These are phyloP conservation scores for Villa cingulata DNA, from an alignment of 2,888 invertebrate species.

Conservation along the genomic window DNA sequence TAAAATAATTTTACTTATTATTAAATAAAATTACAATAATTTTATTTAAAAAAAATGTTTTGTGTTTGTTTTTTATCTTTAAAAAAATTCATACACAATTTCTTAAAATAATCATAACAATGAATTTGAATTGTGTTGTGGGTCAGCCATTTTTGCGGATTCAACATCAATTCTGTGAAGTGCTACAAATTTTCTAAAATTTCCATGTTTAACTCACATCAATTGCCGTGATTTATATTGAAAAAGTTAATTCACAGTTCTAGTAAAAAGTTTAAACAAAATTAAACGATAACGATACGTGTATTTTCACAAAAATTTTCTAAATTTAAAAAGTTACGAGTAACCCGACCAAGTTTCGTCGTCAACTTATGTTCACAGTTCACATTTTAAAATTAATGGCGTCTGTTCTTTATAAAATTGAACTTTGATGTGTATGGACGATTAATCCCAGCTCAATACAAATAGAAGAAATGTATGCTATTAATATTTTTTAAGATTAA, in stretches of 20 bases:
- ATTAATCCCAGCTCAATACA: background rate
- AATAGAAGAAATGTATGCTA: background rate
- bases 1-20: background rate
- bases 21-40: background rate
- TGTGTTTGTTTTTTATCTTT: no score
- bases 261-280: slow-evolving; percentile 9
- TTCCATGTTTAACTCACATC: slow-evolving; percentile 38
- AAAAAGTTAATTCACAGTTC: slow-evolving; percentile 22
- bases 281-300: slow-evolving; percentile 32
- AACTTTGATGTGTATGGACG: background rate
- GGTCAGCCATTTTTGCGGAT: slow-evolving; percentile 58
- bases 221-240: slow-evolving; percentile 37
- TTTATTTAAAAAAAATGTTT: no score
- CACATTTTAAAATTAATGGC: background rate
- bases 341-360: no score
- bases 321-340: background rate
- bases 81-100: background rate
- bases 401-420: background rate
- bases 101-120: background rate
- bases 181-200: slow-evolving; percentile 38
- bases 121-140: slow-evolving; percentile 40
- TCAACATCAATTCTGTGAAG: slow-evolving; percentile 50
- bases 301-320: slow-evolving; percentile 6
- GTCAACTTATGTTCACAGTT: no score
- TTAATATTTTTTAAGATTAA: background rate